Percentiles rank a stretch among this genome's conserved stretches.
Evolutionary conservation across 2,113 vertebrate species (phyloP).

Genomic region (Anoura caudifer): DNA sequence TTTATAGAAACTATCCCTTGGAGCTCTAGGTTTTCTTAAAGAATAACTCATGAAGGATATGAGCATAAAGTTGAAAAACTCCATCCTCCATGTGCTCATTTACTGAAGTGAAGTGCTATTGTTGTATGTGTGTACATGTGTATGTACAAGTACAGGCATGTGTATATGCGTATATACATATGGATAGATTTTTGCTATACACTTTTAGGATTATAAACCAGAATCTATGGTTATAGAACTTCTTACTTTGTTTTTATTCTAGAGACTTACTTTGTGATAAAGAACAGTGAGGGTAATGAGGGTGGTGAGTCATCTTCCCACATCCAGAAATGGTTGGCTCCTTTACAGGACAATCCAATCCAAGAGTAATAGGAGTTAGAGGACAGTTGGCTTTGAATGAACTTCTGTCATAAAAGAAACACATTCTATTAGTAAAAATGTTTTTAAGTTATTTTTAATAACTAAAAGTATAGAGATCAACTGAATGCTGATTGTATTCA

Average conservation of each 20-base stretch:
- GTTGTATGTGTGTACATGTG: background rate
- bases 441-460: background rate
- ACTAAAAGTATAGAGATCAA: background rate
- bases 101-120: background rate
- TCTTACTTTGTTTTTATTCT: background rate
- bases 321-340: fast-evolving
- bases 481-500: no score
- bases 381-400: background rate
- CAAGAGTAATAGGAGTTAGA: background rate
- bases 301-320: background rate
- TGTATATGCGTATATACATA: background rate
- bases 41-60: background rate
- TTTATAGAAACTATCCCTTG: background rate
- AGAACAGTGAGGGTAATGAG: no score
- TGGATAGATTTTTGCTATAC: background rate
- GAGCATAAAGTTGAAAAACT: background rate
- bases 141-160: background rate
- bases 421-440: background rate
- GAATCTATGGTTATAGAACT: background rate
- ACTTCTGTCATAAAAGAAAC: background rate
- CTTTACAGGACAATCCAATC: conserved; percentile 14
- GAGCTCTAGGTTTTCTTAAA: background rate
- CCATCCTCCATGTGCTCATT: background rate
- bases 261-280: background rate
- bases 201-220: background rate